Conservation (phyloP, 2,888 invertebrate genomes). For the Zaprionus lineosus region DNA sequence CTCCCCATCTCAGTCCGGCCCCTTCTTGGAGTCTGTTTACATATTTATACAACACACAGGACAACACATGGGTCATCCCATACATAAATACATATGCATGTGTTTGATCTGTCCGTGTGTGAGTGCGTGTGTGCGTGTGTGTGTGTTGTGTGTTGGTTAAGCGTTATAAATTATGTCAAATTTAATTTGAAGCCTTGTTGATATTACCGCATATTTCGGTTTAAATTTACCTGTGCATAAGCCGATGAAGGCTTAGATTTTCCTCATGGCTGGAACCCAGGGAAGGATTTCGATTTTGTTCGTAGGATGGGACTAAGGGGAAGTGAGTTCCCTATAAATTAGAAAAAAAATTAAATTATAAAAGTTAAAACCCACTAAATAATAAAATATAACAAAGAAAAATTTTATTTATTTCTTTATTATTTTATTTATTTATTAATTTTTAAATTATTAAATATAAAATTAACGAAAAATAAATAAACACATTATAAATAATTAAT, state of each 20-base stretch:
- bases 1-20: too few relatives aligned
- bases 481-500: not conserved
- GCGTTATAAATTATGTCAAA: conserved; percentile 63
- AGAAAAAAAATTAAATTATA: not conserved
- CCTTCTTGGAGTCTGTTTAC: too few relatives aligned
- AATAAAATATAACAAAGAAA: not conserved
- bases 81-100: conserved; percentile 9
- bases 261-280: too few relatives aligned
- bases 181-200: conserved; percentile 62
- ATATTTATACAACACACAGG: conserved; percentile 33
- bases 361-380: not conserved
- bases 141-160: conserved; percentile 22
- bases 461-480: not conserved
- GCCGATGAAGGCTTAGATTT: not conserved
- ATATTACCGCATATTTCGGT: conserved; percentile 42
- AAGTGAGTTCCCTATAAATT: too few relatives aligned
- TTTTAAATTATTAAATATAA: not conserved
- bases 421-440: not conserved
- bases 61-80: conserved; percentile 6
- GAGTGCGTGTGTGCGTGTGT: conserved; percentile 4
- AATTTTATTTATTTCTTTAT: not conserved
- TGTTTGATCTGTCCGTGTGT: not conserved
- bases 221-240: conserved; percentile 15
- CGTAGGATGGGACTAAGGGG: too few relatives aligned
- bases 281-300: too few relatives aligned